Conservation (phyloP, 1,140 invertebrate genomes). For the Trinorchestia longiramus region DNA sequence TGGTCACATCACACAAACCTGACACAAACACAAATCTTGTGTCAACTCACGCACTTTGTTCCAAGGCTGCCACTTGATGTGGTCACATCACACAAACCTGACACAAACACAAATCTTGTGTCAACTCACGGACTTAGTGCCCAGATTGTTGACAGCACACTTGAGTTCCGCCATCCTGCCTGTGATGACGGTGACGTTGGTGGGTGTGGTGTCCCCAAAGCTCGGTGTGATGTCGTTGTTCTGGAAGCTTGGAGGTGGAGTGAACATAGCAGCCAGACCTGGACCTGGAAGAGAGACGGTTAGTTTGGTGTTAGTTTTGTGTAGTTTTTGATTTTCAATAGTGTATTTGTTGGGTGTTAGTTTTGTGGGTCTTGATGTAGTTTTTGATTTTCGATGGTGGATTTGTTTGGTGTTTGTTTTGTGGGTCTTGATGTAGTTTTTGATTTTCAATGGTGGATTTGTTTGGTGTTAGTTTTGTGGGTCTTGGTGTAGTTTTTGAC, state of each 20-base stretch:
- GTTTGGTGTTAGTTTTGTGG: not conserved
- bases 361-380: not conserved
- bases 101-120: too few species aligned
- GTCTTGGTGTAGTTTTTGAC: not conserved
- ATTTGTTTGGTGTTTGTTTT: not conserved
- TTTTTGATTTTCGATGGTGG: not conserved
- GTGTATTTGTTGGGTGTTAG: not conserved
- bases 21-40: too few species aligned
- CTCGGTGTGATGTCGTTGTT: conserved; percentile 56
- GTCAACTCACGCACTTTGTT: too few species aligned
- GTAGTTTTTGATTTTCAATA: not conserved
- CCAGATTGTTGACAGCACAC: conserved; percentile 62
- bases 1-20: too few species aligned
- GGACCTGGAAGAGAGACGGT: not conserved
- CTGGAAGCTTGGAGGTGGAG: conserved; percentile 60
- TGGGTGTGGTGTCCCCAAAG: conserved; percentile 60
- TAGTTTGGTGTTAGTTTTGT: not conserved
- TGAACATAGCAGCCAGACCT: conserved; percentile 56
- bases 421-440: not conserved
- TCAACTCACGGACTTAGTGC: conserved; percentile 60
- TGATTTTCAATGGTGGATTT: not conserved
- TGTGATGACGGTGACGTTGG: conserved; percentile 62
- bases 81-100: too few species aligned
- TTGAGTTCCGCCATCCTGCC: conserved; percentile 61
- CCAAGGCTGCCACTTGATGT: too few species aligned